Percentiles rank a stretch among this genome's conserved stretches.
These are phyloP conservation scores for Lepidocyrtinus sp. DNA, from an alignment of 2,888 invertebrate species.

Conservation along the genomic window DNA sequence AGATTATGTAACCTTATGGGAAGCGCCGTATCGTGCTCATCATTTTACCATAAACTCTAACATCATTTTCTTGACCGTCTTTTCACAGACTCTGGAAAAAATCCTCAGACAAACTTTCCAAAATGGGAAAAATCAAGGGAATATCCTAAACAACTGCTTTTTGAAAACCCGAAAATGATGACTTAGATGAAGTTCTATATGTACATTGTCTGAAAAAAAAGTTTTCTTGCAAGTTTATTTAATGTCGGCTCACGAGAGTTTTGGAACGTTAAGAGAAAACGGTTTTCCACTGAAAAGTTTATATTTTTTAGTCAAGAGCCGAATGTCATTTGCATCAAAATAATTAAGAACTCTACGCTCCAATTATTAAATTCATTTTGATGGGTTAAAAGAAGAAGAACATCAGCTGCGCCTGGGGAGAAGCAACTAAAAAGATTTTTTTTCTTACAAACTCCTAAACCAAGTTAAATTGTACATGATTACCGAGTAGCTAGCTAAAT, in stretches of 20 bases:
- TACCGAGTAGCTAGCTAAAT: background rate
- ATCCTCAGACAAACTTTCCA: too few relatives aligned
- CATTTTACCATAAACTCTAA: too few relatives aligned
- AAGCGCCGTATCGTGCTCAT: too few relatives aligned
- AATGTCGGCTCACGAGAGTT: too few relatives aligned
- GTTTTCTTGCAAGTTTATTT: background rate
- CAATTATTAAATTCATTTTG: conserved; percentile 68
- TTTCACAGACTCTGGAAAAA: too few relatives aligned
- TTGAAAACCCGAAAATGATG: conserved; percentile 4
- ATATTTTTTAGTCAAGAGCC: conserved; percentile 56
- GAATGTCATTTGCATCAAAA: conserved; percentile 69
- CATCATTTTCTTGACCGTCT: too few relatives aligned
- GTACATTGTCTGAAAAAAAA: background rate
- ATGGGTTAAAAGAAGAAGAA: conserved; percentile 40
- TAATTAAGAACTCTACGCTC: conserved; percentile 68
- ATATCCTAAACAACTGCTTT: too few relatives aligned
- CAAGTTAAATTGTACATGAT: background rate
- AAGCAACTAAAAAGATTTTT: conserved; percentile 8
- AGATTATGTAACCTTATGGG: too few relatives aligned
- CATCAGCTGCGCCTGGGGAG: conserved; percentile 49
- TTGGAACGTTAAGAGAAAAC: too few relatives aligned
- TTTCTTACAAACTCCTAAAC: background rate
- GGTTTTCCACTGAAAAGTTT: too few relatives aligned
- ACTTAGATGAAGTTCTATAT: background rate
- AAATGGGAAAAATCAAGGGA: too few relatives aligned